Percentiles rank a stretch among this genome's conserved stretches.
Conservation (phyloP, 2,888 invertebrate species). For the Xanthia icteritia region DNA sequence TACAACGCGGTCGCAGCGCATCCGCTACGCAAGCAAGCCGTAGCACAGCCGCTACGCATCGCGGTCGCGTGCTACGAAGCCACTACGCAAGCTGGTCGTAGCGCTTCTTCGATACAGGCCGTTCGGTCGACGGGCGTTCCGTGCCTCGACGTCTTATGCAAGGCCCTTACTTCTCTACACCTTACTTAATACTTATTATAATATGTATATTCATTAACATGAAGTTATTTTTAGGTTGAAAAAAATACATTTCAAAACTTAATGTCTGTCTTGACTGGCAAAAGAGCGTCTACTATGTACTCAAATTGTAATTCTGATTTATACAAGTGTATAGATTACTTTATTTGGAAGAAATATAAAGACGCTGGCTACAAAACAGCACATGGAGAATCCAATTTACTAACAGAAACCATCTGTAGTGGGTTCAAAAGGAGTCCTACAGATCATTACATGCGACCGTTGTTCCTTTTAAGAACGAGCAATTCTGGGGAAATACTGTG, state of each 20-base stretch:
- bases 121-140: neutral
- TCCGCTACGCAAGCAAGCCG: neutral
- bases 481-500: slow-evolving; percentile 82
- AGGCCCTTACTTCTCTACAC: too few species aligned
- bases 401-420: slow-evolving; percentile 93
- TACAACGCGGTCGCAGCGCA: neutral
- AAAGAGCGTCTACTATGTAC: slow-evolving; percentile 87
- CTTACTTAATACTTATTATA: too few species aligned
- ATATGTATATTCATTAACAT: neutral
- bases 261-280: slow-evolving; percentile 94
- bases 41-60: neutral
- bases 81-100: neutral
- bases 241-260: slow-evolving; percentile 97
- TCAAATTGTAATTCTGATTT: slow-evolving; percentile 84
- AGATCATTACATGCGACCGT: slow-evolving; percentile 95
- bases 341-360: slow-evolving; percentile 94
- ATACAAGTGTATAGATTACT: slow-evolving; percentile 92
- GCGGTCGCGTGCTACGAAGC: neutral
- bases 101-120: neutral
- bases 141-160: too few species aligned
- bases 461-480: slow-evolving; percentile 92
- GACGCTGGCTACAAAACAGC: slow-evolving; percentile 93
- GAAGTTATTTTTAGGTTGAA: slow-evolving; percentile 89
- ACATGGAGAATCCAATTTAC: slow-evolving; percentile 93
- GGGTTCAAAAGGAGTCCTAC: slow-evolving; percentile 93